Evolutionary conservation across 2,888 invertebrate species (phyloP).

Genomic region (Bugulina stolonifera): DNA sequence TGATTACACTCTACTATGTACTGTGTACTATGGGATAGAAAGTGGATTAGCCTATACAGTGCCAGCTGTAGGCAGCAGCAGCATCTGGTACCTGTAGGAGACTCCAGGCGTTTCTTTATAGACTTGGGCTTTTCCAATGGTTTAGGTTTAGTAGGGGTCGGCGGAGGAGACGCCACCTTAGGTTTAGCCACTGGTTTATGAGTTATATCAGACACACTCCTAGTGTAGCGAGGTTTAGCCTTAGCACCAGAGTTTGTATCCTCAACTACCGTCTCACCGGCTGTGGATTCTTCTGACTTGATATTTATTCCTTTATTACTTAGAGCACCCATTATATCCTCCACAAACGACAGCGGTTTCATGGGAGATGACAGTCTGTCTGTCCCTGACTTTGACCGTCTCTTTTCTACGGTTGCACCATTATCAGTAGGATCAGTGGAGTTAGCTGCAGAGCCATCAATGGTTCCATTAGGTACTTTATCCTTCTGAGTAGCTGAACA

Average conservation of each 20-base stretch:
- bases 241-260: not conserved
- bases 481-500: not conserved
- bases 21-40: no score
- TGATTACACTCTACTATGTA: no score
- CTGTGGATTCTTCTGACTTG: not conserved
- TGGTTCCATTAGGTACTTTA: not conserved
- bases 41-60: no score
- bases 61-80: no score
- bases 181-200: not conserved
- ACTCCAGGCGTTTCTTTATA: not conserved
- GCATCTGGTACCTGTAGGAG: not conserved
- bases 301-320: not conserved
- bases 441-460: not conserved
- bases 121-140: not conserved
- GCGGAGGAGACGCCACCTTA: not conserved
- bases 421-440: not conserved
- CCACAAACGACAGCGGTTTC: not conserved
- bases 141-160: not conserved
- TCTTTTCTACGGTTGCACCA: not conserved
- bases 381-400: not conserved
- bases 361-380: no score
- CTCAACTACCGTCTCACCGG: not conserved
- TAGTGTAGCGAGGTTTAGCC: not conserved
- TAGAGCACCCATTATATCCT: not conserved
- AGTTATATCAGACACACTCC: not conserved